These are phyloP conservation scores for Entelurus aequoreus DNA, from an alignment of 2,113 vertebrate genomes.

Conservation along the genomic window DNA sequence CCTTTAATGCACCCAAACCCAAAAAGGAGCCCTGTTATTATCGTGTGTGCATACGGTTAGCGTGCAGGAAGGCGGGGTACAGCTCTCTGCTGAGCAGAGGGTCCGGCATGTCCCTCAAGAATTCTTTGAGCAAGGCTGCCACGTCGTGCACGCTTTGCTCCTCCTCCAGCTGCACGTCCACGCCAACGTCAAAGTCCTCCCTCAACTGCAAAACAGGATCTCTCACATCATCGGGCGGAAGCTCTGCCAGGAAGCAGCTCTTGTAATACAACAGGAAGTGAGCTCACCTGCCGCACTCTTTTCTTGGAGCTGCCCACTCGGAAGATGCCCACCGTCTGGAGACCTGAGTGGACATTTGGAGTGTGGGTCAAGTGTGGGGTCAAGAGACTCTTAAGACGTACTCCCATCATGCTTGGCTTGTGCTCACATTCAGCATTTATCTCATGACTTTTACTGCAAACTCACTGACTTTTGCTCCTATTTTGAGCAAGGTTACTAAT, in stretches of 20 bases:
- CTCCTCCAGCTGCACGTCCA: slow-evolving; percentile 78
- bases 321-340: slow-evolving; percentile 88
- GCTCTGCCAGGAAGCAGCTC: neutral
- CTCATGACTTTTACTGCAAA: too few relatives aligned
- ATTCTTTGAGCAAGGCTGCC: slow-evolving; percentile 87
- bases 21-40: neutral
- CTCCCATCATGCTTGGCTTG: too few relatives aligned
- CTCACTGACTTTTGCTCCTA: too few relatives aligned
- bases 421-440: too few relatives aligned
- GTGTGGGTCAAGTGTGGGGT: too few relatives aligned
- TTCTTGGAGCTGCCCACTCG: slow-evolving; percentile 84
- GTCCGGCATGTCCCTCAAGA: slow-evolving; percentile 84
- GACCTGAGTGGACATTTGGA: slow-evolving; percentile 66
- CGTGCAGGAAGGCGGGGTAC: slow-evolving; percentile 84
- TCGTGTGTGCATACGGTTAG: slow-evolving; percentile 69
- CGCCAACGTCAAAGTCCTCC: slow-evolving; percentile 66
- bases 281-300: slow-evolving; percentile 83
- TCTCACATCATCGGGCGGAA: slow-evolving; percentile 17
- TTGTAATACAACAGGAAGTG: neutral
- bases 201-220: slow-evolving; percentile 57
- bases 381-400: too few relatives aligned
- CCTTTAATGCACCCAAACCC: too few relatives aligned
- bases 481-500: too few relatives aligned
- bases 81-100: slow-evolving; percentile 83
- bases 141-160: slow-evolving; percentile 86